These are phyloP conservation scores for Agriotes lineatus DNA, from an alignment of 2,888 invertebrate species.

Conservation along the genomic window DNA sequence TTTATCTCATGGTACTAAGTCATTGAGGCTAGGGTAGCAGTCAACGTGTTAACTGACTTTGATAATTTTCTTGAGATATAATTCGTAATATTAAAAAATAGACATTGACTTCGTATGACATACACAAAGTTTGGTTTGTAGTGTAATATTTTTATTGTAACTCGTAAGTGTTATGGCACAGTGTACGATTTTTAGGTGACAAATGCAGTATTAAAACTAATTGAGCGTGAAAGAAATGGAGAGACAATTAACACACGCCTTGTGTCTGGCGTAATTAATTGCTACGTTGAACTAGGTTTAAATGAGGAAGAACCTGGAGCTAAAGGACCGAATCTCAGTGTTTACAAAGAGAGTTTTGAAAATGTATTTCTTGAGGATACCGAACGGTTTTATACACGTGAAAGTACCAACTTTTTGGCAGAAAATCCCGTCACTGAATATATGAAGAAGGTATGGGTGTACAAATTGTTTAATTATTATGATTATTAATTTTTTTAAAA, in stretches of 20 bases:
- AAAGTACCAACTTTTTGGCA: slow-evolving; percentile 93
- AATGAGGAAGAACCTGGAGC: slow-evolving; percentile 93
- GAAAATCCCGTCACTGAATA: slow-evolving; percentile 98
- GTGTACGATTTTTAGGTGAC: slow-evolving; percentile 76
- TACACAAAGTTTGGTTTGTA: too few relatives aligned
- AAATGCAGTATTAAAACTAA: slow-evolving; percentile 95
- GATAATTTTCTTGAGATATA: too few relatives aligned
- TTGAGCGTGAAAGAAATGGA: slow-evolving; percentile 95
- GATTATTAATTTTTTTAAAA: not conserved
- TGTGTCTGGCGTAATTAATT: slow-evolving; percentile 98
- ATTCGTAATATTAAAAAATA: too few relatives aligned
- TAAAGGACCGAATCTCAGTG: slow-evolving; percentile 83
- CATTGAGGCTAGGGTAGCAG: too few relatives aligned
- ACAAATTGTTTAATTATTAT: slow-evolving; percentile 33
- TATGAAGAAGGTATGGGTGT: slow-evolving; percentile 87
- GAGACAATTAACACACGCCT: slow-evolving; percentile 97
- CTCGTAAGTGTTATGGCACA: not conserved
- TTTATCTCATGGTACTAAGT: too few relatives aligned
- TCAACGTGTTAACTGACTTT: too few relatives aligned
- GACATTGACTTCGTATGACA: too few relatives aligned
- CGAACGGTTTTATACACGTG: slow-evolving; percentile 92
- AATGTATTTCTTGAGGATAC: slow-evolving; percentile 95
- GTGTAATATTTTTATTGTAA: too few relatives aligned
- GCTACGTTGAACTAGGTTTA: slow-evolving; percentile 94
- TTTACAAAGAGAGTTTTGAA: slow-evolving; percentile 95